Conservation (phyloP, 2,113 vertebrate genomes). For the Planiliza haematocheilus region DNA sequence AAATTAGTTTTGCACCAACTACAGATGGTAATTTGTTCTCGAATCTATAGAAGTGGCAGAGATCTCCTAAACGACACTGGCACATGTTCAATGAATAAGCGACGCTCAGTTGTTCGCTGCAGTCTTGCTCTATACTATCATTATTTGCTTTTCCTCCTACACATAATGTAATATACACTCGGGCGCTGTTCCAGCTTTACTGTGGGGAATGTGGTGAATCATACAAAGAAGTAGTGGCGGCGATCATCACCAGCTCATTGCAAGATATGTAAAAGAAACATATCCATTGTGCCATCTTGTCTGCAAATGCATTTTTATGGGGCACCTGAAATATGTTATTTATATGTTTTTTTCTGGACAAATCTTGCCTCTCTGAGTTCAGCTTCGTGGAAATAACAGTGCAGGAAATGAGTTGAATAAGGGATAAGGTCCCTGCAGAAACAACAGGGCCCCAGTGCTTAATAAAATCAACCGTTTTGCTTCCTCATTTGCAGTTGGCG, state of each 20-base stretch:
- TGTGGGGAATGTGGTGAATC: conserved; percentile 10
- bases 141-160: neutral
- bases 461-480: conserved; percentile 28
- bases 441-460: neutral
- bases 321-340: too few species aligned
- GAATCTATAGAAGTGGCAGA: neutral
- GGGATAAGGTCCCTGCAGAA: neutral
- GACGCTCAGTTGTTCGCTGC: neutral
- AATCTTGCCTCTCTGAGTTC: too few species aligned
- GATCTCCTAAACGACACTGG: neutral
- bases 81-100: conserved; percentile 12
- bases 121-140: conserved; percentile 20
- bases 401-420: too few species aligned
- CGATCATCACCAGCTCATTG: too few species aligned
- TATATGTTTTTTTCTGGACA: too few species aligned
- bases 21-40: conserved; percentile 11
- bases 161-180: conserved; percentile 3
- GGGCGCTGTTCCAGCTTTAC: conserved; percentile 10
- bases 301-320: conserved; percentile 8
- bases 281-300: conserved; percentile 5
- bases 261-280: conserved; percentile 17
- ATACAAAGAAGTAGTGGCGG: conserved; percentile 3
- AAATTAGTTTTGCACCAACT: neutral
- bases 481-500: conserved; percentile 44
- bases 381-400: too few species aligned